A percentile compares a stretch with the other conserved stretches of the same genome.
These are phyloP conservation scores for Tyria jacobaeae DNA, from an alignment of 2,888 invertebrate species.

Conservation along the genomic window DNA sequence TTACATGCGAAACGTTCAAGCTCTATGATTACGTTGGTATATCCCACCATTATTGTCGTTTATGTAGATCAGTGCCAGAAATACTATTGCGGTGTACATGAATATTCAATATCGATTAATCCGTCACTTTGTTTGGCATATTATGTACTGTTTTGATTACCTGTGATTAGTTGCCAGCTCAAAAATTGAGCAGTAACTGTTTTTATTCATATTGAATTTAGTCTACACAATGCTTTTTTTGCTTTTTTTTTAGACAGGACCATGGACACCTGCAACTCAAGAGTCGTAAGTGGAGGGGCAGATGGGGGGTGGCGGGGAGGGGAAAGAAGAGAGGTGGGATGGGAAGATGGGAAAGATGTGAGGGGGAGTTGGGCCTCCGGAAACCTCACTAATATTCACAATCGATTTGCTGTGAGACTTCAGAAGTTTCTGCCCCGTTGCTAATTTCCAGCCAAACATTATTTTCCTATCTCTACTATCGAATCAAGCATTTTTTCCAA, in stretches of 20 bases:
- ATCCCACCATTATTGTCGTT: conserved; percentile 43
- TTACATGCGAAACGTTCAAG: conserved; percentile 45
- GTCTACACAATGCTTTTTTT: no score
- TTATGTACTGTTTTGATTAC: not conserved
- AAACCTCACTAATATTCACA: not conserved
- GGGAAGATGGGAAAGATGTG: no score
- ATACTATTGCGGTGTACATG: conserved; percentile 14
- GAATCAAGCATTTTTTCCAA: not conserved
- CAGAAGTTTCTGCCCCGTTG: no score
- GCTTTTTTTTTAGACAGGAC: no score
- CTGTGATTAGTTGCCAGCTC: not conserved
- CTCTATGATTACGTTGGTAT: conserved; percentile 40
- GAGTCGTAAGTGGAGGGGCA: no score
- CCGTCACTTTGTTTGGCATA: not conserved
- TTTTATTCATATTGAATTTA: no score
- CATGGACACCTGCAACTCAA: no score
- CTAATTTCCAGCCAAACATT: not conserved
- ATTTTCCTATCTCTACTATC: not conserved
- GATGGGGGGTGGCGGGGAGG: no score
- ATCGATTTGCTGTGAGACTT: accelerated
- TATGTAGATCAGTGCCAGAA: conserved; percentile 33
- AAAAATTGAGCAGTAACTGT: not conserved
- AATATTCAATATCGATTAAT: conserved; percentile 15
- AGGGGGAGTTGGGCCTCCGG: no score
- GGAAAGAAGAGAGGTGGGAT: no score